Evolutionary conservation across 2,797 vertebrate species (phyloP).

Genomic region (Pipistrellus pipistrellus): DNA sequence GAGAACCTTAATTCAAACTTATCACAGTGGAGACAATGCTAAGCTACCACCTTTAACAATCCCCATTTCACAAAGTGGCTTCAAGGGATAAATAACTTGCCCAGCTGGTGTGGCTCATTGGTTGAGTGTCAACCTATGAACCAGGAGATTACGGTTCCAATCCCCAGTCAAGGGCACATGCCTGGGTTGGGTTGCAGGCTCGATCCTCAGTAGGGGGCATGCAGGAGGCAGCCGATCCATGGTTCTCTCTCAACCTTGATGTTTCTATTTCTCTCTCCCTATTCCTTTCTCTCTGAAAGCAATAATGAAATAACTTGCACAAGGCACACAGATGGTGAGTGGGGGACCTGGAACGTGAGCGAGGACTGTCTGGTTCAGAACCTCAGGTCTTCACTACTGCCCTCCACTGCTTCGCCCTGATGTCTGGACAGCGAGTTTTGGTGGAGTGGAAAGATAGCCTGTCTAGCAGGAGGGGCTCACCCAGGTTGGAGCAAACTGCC

Average conservation of each 20-base stretch:
- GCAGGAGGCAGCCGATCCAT: too few relatives aligned
- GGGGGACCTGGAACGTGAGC: not conserved
- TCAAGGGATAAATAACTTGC: not conserved
- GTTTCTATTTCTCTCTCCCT: too few relatives aligned
- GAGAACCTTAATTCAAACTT: not conserved
- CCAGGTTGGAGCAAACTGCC: not conserved
- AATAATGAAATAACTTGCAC: slow-evolving; percentile 26
- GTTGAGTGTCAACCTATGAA: too few relatives aligned
- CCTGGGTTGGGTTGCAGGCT: too few relatives aligned
- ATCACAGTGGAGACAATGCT: not conserved
- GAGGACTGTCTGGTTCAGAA: not conserved
- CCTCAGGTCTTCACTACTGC: not conserved
- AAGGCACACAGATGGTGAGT: not conserved
- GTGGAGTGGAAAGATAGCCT: slow-evolving; percentile 22
- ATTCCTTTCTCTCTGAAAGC: too few relatives aligned
- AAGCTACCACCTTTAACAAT: not conserved
- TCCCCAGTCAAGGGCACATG: too few relatives aligned
- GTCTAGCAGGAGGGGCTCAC: not conserved
- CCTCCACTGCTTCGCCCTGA: not conserved
- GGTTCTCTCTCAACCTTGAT: too few relatives aligned
- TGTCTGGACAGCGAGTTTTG: not conserved
- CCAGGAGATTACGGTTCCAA: too few relatives aligned
- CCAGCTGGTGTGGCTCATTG: too few relatives aligned
- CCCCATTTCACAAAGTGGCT: slow-evolving; percentile 39
- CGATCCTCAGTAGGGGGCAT: too few relatives aligned